Conservation (phyloP, 1,140 invertebrate genomes). For the Heliconius melpomene region DNA sequence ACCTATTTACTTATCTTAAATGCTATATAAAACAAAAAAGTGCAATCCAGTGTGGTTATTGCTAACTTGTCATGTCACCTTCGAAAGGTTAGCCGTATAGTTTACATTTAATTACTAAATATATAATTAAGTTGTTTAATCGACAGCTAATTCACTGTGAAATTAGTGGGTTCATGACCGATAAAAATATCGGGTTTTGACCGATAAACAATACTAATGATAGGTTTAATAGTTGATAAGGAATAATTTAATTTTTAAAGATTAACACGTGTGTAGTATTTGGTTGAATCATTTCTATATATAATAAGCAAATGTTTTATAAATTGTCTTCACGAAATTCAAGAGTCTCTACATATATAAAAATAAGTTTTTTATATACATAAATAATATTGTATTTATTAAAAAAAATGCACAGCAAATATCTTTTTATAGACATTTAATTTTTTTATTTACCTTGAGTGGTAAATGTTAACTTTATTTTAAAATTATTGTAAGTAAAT, state of each 20-base stretch:
- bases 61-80: slow-evolving; percentile 3
- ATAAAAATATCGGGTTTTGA: slow-evolving; percentile 30
- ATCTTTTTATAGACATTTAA: neutral
- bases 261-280: neutral
- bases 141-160: neutral
- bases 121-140: neutral
- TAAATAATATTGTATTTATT: neutral
- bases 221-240: slow-evolving; percentile 40
- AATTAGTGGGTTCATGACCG: slow-evolving; percentile 36
- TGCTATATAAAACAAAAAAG: slow-evolving; percentile 12
- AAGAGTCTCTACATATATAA: neutral
- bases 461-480: slow-evolving; percentile 24
- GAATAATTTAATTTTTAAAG: neutral
- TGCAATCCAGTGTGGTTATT: neutral
- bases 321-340: neutral
- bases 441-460: slow-evolving; percentile 29
- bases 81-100: neutral
- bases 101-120: neutral
- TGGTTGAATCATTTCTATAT: neutral
- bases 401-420: slow-evolving; percentile 5
- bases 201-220: slow-evolving; percentile 18
- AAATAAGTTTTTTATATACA: neutral
- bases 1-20: slow-evolving; percentile 25
- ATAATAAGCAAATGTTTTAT: too few species aligned
- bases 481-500: slow-evolving; percentile 39